phyloP scores from a whole-genome alignment of 1,140 invertebrate genomes.

The Solen grandis region DNA sequence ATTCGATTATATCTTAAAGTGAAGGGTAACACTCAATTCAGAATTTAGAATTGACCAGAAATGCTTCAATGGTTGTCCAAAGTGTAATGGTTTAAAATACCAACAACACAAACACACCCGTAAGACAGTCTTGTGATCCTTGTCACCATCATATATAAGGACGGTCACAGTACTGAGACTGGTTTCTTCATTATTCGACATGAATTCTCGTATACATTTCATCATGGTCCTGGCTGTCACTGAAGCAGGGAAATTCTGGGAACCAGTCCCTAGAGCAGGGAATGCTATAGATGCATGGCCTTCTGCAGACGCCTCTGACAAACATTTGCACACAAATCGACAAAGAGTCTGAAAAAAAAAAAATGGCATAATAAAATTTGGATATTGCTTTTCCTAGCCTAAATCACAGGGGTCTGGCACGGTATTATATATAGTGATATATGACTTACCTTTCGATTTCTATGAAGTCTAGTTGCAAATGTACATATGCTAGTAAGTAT shows the following conservation, averaged over 20 bases:
- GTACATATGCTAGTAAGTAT: too few species aligned
- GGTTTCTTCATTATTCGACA: not conserved
- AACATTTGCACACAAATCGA: slow-evolving; percentile 52
- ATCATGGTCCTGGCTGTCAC: slow-evolving; percentile 34
- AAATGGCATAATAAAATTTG: not conserved
- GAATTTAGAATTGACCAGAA: not conserved
- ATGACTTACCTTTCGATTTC: not conserved
- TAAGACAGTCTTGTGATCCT: not conserved
- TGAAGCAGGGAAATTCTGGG: slow-evolving; percentile 50
- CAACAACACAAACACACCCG: not conserved
- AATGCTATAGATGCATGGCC: slow-evolving; percentile 56
- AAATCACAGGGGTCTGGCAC: not conserved
- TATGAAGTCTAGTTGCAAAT: too few species aligned
- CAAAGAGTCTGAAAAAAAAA: slow-evolving; percentile 58
- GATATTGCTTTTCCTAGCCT: not conserved
- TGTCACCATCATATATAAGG: too few species aligned
- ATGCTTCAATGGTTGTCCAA: not conserved
- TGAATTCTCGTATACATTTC: slow-evolving; percentile 48
- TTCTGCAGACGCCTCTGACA: too few species aligned
- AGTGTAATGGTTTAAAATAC: not conserved
- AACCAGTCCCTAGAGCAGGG: slow-evolving; percentile 59
- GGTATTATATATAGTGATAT: not conserved
- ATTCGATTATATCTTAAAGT: too few species aligned
- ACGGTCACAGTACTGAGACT: not conserved
- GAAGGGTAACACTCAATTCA: not conserved